Percentiles rank a stretch among this genome's conserved stretches.
These are phyloP conservation scores for Telmatherina bonti DNA, from an alignment of 2,797 vertebrate species.

Conservation along the genomic window DNA sequence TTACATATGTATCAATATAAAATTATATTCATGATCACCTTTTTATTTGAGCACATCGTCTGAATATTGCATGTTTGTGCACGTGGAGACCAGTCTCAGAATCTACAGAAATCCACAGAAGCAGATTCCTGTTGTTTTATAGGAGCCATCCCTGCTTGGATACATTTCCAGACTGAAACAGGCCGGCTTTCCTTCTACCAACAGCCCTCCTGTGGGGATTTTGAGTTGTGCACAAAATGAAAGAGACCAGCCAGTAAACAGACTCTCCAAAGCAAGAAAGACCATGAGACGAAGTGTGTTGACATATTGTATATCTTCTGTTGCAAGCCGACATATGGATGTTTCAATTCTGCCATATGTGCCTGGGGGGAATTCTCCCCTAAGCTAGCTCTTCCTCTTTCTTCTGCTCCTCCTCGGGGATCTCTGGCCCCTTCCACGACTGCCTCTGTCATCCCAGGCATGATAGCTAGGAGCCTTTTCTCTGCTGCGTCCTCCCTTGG, in stretches of 20 bases:
- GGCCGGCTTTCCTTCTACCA: constrained; percentile 17
- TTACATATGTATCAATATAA: too few species aligned
- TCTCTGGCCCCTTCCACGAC: constrained; percentile 47
- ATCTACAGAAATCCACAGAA: not conserved
- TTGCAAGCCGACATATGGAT: constrained; percentile 57
- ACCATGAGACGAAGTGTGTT: constrained; percentile 31
- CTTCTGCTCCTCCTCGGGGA: constrained; percentile 66
- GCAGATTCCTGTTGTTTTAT: not conserved
- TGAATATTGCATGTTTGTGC: too few species aligned
- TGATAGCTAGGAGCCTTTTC: constrained; percentile 66
- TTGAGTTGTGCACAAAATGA: constrained; percentile 43
- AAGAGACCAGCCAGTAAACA: constrained; percentile 44
- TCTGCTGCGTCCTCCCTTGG: constrained; percentile 67
- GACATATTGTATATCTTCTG: constrained; percentile 47
- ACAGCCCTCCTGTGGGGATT: constrained; percentile 38
- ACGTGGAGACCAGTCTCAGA: not conserved
- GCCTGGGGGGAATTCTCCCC: constrained; percentile 68
- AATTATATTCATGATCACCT: too few species aligned
- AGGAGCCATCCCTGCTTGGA: not conserved
- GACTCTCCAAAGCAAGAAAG: constrained; percentile 37
- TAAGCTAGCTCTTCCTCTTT: constrained; percentile 62
- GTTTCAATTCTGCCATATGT: constrained; percentile 64
- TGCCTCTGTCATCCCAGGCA: constrained; percentile 61
- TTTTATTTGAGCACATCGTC: too few species aligned
- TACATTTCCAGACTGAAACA: constrained; percentile 6